Percentiles rank a stretch among this genome's conserved stretches.
Conservation (phyloP, 2,797 vertebrate species). For the Botia kubotai region DNA sequence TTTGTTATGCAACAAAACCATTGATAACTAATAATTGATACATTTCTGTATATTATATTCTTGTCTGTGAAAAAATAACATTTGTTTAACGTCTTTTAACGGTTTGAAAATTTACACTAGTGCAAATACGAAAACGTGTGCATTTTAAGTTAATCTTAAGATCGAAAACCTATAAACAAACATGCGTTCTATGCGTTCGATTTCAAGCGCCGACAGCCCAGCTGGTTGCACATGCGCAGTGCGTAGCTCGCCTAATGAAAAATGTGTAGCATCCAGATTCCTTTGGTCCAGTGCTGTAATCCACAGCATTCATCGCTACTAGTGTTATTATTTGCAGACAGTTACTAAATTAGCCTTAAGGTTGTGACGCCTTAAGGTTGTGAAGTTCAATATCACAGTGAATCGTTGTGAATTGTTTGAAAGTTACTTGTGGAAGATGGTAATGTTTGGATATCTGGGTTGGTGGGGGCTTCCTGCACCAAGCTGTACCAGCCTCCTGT, state of each 20-base stretch:
- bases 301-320: not conserved
- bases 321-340: not conserved
- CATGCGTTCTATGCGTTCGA: not conserved
- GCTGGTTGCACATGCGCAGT: not conserved
- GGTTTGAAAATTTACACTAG: no score
- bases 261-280: constrained; percentile 14
- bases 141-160: not conserved
- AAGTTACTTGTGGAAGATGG: not conserved
- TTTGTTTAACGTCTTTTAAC: not conserved
- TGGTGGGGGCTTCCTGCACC: constrained; percentile 18
- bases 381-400: not conserved
- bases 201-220: not conserved
- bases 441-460: not conserved
- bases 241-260: not conserved
- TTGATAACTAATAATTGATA: no score
- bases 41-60: no score
- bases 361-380: not conserved
- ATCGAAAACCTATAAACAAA: not conserved
- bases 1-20: no score
- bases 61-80: no score
- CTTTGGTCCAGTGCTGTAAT: not conserved
- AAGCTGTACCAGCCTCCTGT: constrained; percentile 52
- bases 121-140: no score
- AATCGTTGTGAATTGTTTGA: not conserved
- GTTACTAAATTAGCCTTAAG: not conserved